These are phyloP conservation scores for Actias luna DNA, from an alignment of 2,888 invertebrate genomes.

Conservation along the genomic window DNA sequence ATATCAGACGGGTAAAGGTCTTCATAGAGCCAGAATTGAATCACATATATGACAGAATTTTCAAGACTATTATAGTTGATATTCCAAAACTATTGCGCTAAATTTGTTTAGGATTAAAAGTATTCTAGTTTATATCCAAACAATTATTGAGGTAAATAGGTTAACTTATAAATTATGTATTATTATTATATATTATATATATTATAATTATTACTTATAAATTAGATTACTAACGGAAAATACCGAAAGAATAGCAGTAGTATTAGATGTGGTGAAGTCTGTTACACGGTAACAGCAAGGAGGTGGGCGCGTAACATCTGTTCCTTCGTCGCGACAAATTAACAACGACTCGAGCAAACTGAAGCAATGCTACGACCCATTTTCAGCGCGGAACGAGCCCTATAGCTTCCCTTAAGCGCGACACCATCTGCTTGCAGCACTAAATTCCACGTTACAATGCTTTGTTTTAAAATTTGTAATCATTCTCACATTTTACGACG, in stretches of 20 bases:
- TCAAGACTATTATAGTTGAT: no score
- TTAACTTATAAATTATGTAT: no score
- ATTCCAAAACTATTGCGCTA: no score
- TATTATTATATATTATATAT: no score
- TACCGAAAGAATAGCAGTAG: conserved; percentile 14
- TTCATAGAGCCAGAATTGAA: no score
- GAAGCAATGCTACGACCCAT: conserved; percentile 67
- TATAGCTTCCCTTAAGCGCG: conserved; percentile 71
- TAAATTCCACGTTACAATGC: conserved; percentile 77
- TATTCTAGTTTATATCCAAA: not conserved
- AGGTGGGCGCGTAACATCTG: conserved; percentile 62
- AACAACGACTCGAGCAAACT: conserved; percentile 69
- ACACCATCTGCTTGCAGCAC: conserved; percentile 72
- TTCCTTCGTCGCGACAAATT: conserved; percentile 73
- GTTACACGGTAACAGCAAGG: conserved; percentile 31
- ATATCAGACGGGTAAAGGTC: no score
- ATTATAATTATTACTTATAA: not conserved
- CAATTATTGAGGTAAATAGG: no score
- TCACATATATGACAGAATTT: no score
- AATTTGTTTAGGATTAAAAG: no score
- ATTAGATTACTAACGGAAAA: not conserved
- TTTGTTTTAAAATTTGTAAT: conserved; percentile 81
- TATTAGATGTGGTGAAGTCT: conserved; percentile 25
- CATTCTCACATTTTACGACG: conserved; percentile 81
- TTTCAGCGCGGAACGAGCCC: conserved; percentile 64